Evolutionary conservation across 2,113 vertebrate species (phyloP), one percentile per base, ranked within the genome.

Genomic region (Excalfactoria chinensis): DNA sequence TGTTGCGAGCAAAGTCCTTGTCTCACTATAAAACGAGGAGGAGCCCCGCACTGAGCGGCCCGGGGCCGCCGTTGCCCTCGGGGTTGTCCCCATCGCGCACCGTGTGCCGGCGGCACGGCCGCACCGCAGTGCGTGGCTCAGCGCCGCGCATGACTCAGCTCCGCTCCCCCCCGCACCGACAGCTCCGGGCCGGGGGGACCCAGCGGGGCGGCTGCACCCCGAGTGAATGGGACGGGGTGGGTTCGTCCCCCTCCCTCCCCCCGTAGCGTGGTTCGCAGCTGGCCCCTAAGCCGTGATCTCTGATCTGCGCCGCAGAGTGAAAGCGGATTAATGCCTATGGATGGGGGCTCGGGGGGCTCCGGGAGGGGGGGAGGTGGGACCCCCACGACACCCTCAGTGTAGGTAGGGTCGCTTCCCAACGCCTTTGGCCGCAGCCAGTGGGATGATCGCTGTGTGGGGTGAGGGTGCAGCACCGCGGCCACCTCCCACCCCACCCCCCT

Each of bases 71-170:
- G 48, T 49, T 7, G 48, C 48, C 21, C 48, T 7, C 48, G 12
- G 49, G 49, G 49, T 4, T 51, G 49, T 15, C 49, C 49, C 49
- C 25, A 25, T 51, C 49, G 26, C 13, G 25, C 25, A 23, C 49
- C 25, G 49, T 28, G 49, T 28, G 49, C 49, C 15, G 17, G 40
- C 67, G 21, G 86, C 26, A 5, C 37, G 53, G 37, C 43, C 43
- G 73, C n/a, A 60, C 91, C 89, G 91, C 94, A 95, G 94, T 91
- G 94, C 86, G 88, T 76, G 91, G 91, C 86, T 63, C 89, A 21
- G 77, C 7, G 77, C 91, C 78, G 82, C 69, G 86, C 89, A 51
- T 95, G 94, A 93, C 94, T 93, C 94, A 95, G 94, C 94, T 86
- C 68, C 35, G 35, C 59, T 37, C 59, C 59, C 59, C 59, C 59